phyloP scores from a whole-genome alignment of 2,888 invertebrate species.

The Carterocephalus palaemon region DNA sequence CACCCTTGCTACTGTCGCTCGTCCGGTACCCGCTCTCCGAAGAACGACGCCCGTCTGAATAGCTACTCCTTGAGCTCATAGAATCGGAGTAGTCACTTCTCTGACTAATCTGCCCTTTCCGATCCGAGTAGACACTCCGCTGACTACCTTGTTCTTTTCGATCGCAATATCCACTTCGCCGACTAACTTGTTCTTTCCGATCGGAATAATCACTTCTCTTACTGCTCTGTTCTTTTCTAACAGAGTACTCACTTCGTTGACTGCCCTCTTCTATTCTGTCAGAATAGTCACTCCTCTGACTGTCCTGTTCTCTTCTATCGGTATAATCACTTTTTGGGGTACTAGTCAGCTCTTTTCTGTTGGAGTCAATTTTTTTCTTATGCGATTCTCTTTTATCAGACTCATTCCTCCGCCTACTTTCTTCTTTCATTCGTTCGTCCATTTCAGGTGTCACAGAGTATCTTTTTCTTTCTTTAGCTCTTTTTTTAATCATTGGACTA shows the following conservation, averaged over 20 bases:
- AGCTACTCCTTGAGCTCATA: conserved; percentile 47
- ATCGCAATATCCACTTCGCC: neutral
- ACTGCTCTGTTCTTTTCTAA: neutral
- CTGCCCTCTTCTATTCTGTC: neutral
- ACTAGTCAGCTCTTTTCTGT: too few relatives aligned
- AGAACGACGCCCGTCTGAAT: conserved; percentile 52
- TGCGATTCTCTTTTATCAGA: conserved; percentile 27
- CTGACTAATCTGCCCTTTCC: neutral
- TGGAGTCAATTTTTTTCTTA: conserved; percentile 1
- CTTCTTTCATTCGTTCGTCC: conserved; percentile 46
- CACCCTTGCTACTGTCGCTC: conserved; percentile 46
- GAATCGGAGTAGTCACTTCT: neutral
- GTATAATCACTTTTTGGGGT: too few relatives aligned
- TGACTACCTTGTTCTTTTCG: neutral
- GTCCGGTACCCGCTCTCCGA: conserved; percentile 49
- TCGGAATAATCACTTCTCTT: neutral
- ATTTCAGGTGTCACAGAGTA: conserved; percentile 62
- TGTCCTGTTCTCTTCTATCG: neutral
- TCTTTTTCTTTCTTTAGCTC: conserved; percentile 21
- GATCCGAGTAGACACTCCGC: neutral
- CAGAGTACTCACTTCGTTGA: conserved; percentile 1
- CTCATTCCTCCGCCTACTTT: conserved; percentile 45
- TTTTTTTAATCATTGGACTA: conserved; percentile 26
- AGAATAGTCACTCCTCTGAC: conserved; percentile 5
- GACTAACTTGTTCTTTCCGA: neutral